Evolutionary conservation across 2,113 vertebrate species (phyloP).

Genomic region (Gymnocephalus cernua): DNA sequence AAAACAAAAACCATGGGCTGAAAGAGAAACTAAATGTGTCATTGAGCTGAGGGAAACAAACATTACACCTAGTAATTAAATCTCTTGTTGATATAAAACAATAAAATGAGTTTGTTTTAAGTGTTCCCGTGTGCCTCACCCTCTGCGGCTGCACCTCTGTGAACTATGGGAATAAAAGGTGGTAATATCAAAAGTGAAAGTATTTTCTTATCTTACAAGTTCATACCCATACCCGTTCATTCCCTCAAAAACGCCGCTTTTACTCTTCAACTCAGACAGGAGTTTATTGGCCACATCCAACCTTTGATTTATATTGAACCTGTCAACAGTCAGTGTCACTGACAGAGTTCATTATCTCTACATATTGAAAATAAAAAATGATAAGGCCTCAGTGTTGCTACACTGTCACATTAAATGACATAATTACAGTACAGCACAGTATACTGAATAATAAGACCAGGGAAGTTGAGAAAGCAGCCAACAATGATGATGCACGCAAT

Average conservation of each 20-base stretch:
- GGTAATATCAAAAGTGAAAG: conserved; percentile 10
- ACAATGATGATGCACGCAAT: too few species aligned
- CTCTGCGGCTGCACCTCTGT: too few species aligned
- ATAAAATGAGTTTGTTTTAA: too few species aligned
- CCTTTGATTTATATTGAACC: background rate
- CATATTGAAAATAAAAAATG: background rate
- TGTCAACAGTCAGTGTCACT: background rate
- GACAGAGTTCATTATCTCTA: background rate
- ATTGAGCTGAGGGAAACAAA: too few species aligned
- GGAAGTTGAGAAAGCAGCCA: too few species aligned
- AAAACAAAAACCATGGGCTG: background rate
- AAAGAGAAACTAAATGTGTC: too few species aligned
- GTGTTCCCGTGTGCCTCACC: too few species aligned
- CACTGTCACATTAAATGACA: background rate
- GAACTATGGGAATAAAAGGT: background rate
- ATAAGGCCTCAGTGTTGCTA: background rate
- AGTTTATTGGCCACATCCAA: background rate
- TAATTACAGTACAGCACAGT: background rate
- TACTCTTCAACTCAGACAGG: background rate
- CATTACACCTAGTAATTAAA: too few species aligned
- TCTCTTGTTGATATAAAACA: too few species aligned
- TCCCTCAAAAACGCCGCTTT: background rate
- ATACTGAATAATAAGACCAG: too few species aligned
- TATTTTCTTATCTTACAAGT: background rate
- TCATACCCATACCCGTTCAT: background rate